A percentile compares a stretch with the other conserved stretches of the same genome.
Evolutionary conservation across 2,888 invertebrate genomes (phyloP).

Genomic region (Ochropleura leucogaster): DNA sequence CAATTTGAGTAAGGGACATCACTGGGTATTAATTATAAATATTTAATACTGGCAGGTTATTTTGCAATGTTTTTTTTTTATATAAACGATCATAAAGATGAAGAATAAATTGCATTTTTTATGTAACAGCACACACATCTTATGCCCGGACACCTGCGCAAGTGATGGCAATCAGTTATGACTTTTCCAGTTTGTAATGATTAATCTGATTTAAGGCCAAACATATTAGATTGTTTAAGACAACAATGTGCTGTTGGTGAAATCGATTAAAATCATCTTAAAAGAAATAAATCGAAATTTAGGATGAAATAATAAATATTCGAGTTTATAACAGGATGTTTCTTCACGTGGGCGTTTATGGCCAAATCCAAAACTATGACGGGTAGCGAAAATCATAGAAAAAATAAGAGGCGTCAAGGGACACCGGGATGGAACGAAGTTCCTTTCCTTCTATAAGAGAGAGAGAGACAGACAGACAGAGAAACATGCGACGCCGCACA

Average conservation of each 20-base stretch:
- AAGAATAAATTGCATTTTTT: background rate
- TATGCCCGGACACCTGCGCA: background rate
- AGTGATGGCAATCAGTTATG: background rate
- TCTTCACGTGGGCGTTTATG: no score
- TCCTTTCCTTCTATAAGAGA: no score
- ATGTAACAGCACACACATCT: background rate
- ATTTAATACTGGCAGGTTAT: conserved; percentile 9
- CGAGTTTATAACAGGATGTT: no score
- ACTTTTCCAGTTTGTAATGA: background rate
- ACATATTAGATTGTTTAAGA: background rate
- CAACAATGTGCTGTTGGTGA: background rate
- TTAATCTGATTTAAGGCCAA: background rate
- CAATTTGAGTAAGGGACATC: conserved; percentile 8
- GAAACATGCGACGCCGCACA: no score
- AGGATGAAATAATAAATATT: no score
- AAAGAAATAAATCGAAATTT: no score
- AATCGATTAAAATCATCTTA: no score
- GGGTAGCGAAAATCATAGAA: no score
- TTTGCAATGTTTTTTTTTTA: background rate
- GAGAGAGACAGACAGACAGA: no score
- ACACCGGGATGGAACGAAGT: no score
- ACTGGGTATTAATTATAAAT: conserved; percentile 23
- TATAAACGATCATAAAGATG: background rate
- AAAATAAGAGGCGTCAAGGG: no score
- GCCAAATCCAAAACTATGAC: no score